These are phyloP conservation scores for silkworm (Bombyx mori) DNA, from an alignment of 1,140 invertebrate species.

Conservation along the genomic window ASM3026992v2 NC_085130.1:6880001-6880500, in stretches of 20 bases:
- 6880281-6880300: constrained; percentile 63
- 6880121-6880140: too few species aligned
- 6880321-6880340: constrained; percentile 57
- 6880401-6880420: constrained; percentile 24
- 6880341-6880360: constrained; percentile 67
- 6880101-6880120: too few species aligned
- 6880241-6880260: constrained; percentile 92
- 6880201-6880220: too few species aligned
- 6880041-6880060: neutral
- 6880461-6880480: too few species aligned
- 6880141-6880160: too few species aligned
- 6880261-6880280: constrained; percentile 83
- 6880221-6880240: constrained; percentile 29
- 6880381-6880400: constrained; percentile 17
- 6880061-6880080: neutral
- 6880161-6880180: too few species aligned
- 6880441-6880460: too few species aligned
- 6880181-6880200: too few species aligned
- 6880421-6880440: constrained; percentile 3
- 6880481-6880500: too few species aligned
- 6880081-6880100: neutral
- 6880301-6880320: constrained; percentile 36
- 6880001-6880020: neutral
- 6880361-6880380: constrained; percentile 10
- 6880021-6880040: neutral